Evolutionary conservation across 2,797 vertebrate species (phyloP), one percentile per base, ranked within the genome.

Genomic region (Oreortyx pictus): DNA sequence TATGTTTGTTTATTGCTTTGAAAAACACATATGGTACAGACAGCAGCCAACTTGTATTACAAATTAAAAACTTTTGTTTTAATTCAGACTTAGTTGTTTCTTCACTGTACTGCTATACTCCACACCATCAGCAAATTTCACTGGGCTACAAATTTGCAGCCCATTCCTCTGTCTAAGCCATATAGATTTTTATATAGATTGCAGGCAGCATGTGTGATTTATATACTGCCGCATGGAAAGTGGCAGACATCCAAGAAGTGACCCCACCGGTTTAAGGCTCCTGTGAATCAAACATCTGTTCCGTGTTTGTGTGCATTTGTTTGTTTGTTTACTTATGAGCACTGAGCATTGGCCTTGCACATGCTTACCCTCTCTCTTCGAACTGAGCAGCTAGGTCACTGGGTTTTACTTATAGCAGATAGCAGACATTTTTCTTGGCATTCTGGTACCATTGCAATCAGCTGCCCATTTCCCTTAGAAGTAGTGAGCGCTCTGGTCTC

Each of bases 231-330:
- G 71, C 91, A 78, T 86, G 75, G 86, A 91, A 96, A 79, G 92
- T 81, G 97, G 82, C 71, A 95, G 76, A 75, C 65, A 71, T 95
- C 80, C 71, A 95, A 94, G 78, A 92, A 93, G 88, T 95, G 92
- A 95, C 88, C 91, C 86, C 78, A 89, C 27, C 33, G 17, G 61
- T 75, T 96, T 94, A 90, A 89, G 96, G 71, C 82, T 92, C 83
- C 72, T 91, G 54, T 94, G 86, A 95, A 82, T 95, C 85, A 92
- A 96, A 96, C 97, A 97, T 94, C 86, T 96, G 92, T 95, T 97
- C 91, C 70, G 60, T 66, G 75, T 96, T 96, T 95, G 83, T 92
- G 82, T 83, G 92, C 64, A 25, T 92, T 97, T 97, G 92, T 96
- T 95, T 88, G 92, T 97, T 96, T 90, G 84, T 95, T 97, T 94